Conservation (phyloP, 2,797 vertebrate species). For the Vultur gryphus region DNA sequence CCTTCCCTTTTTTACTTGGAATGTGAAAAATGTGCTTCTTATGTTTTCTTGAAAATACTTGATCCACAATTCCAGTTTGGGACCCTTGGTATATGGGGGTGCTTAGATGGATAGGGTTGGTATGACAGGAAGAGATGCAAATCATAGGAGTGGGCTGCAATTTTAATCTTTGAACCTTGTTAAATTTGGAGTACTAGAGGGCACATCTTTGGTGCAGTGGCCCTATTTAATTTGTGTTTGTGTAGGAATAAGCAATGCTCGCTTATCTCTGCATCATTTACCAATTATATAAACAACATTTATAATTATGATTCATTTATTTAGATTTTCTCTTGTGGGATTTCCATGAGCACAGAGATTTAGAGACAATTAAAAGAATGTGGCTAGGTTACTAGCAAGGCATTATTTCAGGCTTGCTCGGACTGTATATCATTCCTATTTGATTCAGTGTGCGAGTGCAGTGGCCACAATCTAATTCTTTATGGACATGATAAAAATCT, state of each 20-base stretch:
- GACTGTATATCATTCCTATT: background rate
- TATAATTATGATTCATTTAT: slow-evolving; percentile 33
- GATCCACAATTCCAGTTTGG: background rate
- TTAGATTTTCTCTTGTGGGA: slow-evolving; percentile 24
- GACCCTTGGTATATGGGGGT: background rate
- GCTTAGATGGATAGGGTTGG: background rate
- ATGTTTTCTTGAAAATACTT: background rate
- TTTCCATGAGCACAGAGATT: background rate
- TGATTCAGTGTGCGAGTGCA: background rate
- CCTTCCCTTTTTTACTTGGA: background rate
- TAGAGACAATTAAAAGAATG: background rate
- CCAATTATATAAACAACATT: slow-evolving; percentile 12
- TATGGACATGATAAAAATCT: background rate
- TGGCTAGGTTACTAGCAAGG: background rate
- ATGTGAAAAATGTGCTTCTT: background rate
- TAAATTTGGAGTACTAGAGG: background rate
- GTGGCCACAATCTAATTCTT: background rate
- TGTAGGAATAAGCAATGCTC: background rate
- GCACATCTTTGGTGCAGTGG: background rate
- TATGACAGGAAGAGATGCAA: background rate
- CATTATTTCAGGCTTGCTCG: background rate
- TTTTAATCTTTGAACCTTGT: background rate
- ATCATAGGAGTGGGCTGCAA: background rate
- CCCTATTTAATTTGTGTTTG: background rate
- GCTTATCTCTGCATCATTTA: slow-evolving; percentile 17